phyloP scores from a whole-genome alignment of 2,888 invertebrate genomes.

The Ariolimax columbianus region DNA sequence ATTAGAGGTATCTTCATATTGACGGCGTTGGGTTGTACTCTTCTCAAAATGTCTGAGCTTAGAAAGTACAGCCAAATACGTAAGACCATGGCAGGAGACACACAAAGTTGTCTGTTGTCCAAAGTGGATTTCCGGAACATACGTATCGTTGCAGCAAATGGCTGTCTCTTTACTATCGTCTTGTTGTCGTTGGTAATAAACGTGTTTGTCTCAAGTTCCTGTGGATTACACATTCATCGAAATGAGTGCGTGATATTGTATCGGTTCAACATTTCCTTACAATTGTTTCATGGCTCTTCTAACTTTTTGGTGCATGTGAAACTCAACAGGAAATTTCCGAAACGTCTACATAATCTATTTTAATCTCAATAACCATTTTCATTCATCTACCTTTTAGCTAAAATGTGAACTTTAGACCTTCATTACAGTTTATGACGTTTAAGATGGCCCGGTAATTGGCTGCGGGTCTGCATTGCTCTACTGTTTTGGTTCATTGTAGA shows the following conservation, averaged over 20 bases:
- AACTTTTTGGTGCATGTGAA: background rate
- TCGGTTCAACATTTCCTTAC: background rate
- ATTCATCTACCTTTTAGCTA: too few species aligned
- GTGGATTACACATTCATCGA: background rate
- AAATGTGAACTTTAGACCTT: too few species aligned
- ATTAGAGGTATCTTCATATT: background rate
- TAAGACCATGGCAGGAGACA: background rate
- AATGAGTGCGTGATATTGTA: background rate
- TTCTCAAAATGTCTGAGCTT: background rate
- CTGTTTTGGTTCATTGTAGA: too few species aligned
- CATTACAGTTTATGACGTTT: too few species aligned
- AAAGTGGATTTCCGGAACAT: background rate
- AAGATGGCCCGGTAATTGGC: too few species aligned
- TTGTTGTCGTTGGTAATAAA: background rate
- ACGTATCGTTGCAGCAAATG: background rate
- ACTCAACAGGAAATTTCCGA: background rate
- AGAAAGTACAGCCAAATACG: background rate
- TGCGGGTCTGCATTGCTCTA: too few species aligned
- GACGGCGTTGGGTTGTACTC: background rate
- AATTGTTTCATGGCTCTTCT: background rate
- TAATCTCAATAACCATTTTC: too few species aligned
- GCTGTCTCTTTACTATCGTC: background rate
- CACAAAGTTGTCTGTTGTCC: background rate
- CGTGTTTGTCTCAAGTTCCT: background rate
- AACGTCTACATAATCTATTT: too few species aligned